Evolutionary conservation across 2,888 invertebrate species (phyloP).

Genomic region (Fragum sueziense): DNA sequence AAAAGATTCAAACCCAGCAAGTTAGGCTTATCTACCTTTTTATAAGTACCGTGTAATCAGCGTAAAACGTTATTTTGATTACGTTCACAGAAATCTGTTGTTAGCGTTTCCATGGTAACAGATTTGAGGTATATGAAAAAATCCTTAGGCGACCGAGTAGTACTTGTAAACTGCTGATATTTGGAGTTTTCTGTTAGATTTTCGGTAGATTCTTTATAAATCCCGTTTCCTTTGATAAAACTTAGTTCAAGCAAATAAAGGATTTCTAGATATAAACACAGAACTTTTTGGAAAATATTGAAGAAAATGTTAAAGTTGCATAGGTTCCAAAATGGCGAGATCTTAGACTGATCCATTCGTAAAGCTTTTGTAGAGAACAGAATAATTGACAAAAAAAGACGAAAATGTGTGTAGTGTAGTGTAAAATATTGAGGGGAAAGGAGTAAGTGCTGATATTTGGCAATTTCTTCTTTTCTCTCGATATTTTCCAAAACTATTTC

Average conservation of each 20-base stretch:
- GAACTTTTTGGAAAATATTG: too few species aligned
- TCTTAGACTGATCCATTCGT: too few species aligned
- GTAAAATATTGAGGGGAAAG: neutral
- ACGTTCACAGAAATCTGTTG: constrained; percentile 9
- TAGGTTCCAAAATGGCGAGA: too few species aligned
- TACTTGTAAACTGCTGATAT: neutral
- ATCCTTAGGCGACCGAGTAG: neutral
- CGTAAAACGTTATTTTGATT: constrained; percentile 16
- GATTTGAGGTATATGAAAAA: constrained; percentile 6
- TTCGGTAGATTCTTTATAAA: too few species aligned
- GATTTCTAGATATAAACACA: too few species aligned
- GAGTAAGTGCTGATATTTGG: neutral
- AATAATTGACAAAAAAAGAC: too few species aligned
- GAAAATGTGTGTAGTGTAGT: too few species aligned
- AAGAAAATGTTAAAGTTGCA: too few species aligned
- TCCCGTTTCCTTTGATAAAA: too few species aligned
- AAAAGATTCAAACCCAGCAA: neutral
- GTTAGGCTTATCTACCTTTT: neutral
- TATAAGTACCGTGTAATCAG: constrained; percentile 4
- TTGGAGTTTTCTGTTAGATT: too few species aligned
- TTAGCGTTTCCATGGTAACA: constrained; percentile 4
- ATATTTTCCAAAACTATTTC: neutral
- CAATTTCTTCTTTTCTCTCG: neutral
- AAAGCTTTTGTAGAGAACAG: too few species aligned
- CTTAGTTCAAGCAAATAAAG: too few species aligned